Evolutionary conservation across 2,888 invertebrate species (phyloP).

Genomic region (Hirtodrosophila duncani): DNA sequence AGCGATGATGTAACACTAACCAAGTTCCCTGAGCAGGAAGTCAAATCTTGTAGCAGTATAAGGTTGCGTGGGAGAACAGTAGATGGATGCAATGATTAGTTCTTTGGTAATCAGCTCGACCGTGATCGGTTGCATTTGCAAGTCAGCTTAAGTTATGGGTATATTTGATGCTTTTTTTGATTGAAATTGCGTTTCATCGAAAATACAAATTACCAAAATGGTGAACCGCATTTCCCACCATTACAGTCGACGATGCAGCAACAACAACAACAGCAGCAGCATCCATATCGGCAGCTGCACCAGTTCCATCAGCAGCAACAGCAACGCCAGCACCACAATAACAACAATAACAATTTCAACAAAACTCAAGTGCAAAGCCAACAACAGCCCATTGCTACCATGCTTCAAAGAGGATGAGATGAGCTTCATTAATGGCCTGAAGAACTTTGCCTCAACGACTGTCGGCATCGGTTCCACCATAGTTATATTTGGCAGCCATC

Average conservation of each 20-base stretch:
- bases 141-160: too few species aligned
- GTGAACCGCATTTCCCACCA: conserved; percentile 27
- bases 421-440: conserved; percentile 64
- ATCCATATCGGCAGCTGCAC: conserved; percentile 30
- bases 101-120: too few species aligned
- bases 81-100: too few species aligned
- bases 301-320: conserved; percentile 28
- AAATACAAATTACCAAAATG: conserved; percentile 32
- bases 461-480: conserved; percentile 67
- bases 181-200: conserved; percentile 48
- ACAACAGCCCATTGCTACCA: conserved; percentile 39
- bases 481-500: conserved; percentile 54
- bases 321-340: conserved; percentile 33
- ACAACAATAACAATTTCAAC: conserved; percentile 38
- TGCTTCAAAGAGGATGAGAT: conserved; percentile 55
- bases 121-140: too few species aligned
- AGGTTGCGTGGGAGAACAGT: too few species aligned
- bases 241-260: neutral
- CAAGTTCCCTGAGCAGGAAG: too few species aligned
- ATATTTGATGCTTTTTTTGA: too few species aligned
- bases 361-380: conserved; percentile 43
- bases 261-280: conserved; percentile 16
- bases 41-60: too few species aligned
- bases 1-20: too few species aligned
- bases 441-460: conserved; percentile 55